These are phyloP conservation scores for Trichacis sp. DNA, from an alignment of 2,888 invertebrate species.

Conservation along the genomic window DNA sequence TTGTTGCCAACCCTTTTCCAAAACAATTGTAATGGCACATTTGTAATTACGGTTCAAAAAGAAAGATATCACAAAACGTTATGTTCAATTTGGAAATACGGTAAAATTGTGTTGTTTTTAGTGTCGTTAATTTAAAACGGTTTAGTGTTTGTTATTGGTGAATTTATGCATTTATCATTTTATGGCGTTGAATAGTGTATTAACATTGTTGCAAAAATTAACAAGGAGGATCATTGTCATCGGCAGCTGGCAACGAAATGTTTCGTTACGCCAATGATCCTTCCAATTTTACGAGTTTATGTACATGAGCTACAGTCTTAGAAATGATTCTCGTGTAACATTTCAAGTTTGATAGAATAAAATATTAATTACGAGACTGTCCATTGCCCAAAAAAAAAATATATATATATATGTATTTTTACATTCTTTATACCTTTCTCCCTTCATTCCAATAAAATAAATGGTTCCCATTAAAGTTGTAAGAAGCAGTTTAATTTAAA, in stretches of 20 bases:
- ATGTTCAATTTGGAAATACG: neutral
- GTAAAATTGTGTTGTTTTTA: neutral
- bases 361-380: constrained; percentile 3
- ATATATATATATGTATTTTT: too few species aligned
- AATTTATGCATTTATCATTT: constrained; percentile 1
- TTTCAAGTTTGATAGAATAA: constrained; percentile 1
- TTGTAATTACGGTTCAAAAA: neutral
- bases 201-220: neutral
- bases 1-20: too few species aligned
- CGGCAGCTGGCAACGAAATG: neutral
- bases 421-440: too few species aligned
- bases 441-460: too few species aligned
- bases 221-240: neutral
- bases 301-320: neutral
- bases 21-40: too few species aligned
- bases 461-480: too few species aligned
- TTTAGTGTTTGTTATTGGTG: neutral
- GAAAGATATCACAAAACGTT: neutral
- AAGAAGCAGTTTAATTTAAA: too few species aligned
- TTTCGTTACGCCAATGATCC: neutral
- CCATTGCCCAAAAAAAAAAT: too few species aligned
- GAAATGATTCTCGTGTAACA: neutral
- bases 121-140: neutral
- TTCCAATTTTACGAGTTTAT: neutral
- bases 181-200: constrained; percentile 1